phyloP scores from a whole-genome alignment of 2,888 invertebrate genomes.

The Drosophila eohydei region DNA sequence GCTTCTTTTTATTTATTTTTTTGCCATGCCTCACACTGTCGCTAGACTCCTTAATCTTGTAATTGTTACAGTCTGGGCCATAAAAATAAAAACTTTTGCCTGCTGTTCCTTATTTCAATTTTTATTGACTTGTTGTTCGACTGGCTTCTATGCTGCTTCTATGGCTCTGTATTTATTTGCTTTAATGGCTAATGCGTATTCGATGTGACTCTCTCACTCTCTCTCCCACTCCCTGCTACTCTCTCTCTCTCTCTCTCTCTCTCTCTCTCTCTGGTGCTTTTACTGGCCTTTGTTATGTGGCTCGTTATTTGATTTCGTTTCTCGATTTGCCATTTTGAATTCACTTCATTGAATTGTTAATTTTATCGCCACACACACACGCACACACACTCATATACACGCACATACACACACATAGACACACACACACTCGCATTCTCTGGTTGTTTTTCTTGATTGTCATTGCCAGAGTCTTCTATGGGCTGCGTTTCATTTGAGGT shows the following conservation, averaged over 20 bases:
- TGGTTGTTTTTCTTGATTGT: constrained; percentile 62
- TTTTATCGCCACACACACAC: constrained; percentile 65
- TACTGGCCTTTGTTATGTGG: constrained; percentile 35
- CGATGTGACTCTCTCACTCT: constrained; percentile 10
- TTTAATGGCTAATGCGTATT: constrained; percentile 57
- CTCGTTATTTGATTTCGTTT: constrained; percentile 69
- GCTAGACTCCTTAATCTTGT: constrained; percentile 31
- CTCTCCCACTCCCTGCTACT: background rate
- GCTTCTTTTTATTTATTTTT: constrained; percentile 3
- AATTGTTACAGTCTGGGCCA: constrained; percentile 59
- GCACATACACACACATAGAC: constrained; percentile 5
- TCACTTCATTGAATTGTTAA: constrained; percentile 80
- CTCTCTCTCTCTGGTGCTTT: constrained; percentile 1
- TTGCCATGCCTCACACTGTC: constrained; percentile 8
- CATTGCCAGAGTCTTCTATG: constrained; percentile 54
- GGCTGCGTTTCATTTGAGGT: constrained; percentile 65
- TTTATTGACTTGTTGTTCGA: constrained; percentile 68
- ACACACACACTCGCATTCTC: background rate
- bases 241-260: constrained; percentile 4
- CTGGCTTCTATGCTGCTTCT: constrained; percentile 10
- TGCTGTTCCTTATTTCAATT: constrained; percentile 72
- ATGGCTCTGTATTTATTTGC: constrained; percentile 38
- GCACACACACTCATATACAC: constrained; percentile 9
- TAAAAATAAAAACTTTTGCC: constrained; percentile 63
- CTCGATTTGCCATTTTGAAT: constrained; percentile 79